Base-by-base conservation (phyloP, 2,797 vertebrate species). In the Lateolabrax maculatus region DNA sequence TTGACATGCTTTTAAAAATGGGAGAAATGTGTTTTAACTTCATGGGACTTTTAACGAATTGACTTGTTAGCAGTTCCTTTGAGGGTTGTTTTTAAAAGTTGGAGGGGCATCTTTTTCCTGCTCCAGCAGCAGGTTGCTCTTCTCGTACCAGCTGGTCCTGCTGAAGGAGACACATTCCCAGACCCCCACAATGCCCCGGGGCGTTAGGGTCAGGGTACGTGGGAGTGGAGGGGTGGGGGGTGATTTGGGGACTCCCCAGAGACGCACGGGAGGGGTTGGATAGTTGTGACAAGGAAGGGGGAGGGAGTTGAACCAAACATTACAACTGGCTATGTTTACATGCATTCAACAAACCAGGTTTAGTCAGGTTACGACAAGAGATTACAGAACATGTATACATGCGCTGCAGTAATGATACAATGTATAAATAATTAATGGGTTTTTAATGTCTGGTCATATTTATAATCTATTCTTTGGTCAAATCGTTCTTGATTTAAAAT, bases 81-180 rank as follows among this genome's bases (percentile, higher is more conserved):
- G n/a, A 73, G 36, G 53, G 69, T 19, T 27, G 16, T 66, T 60
- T 57, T 43, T 56, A 29, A 71, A 37, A 66, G 48, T 18, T 61
- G 39, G 53, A n/a, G n/a, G 34, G 64, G 67, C 55, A 67, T 63
- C 44, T 64, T 73, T 71, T 73, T 65, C 36, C 29, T 70, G 56
- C 52, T 66, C 31, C 80, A 51, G 71, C 48, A 72, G 73, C 66
- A 77, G 65, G 85, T 81, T 87, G 77, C 76, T 81, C 61, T 49
- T 55, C 75, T 73, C 1, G 15, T 34, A 76, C 84, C 86, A 93
- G 91, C 93, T 94, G 92, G 82, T 87, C 82, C 82, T 74, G 73
- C 84, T 86, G 80, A 91, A 85, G 82, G 87, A 92, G 87, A 84
- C 77, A 78, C 87, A 86, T 93, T 93, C 91, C 87, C 92, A 93